Conservation (phyloP, 2,113 vertebrate genomes). For the Tachysurus fulvidraco region DNA sequence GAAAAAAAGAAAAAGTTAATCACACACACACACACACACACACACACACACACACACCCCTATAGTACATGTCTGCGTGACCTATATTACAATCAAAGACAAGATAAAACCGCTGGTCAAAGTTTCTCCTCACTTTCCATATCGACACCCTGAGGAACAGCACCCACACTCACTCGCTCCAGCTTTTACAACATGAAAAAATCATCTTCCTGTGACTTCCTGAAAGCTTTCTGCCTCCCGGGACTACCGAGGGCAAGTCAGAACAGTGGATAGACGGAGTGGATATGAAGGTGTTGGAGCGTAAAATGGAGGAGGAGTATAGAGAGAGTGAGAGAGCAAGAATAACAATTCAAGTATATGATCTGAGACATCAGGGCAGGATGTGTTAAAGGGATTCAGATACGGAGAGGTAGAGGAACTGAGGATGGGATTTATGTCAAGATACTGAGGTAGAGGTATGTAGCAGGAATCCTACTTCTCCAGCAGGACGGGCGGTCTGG, state of each 20-base stretch:
- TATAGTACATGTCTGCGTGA: not conserved
- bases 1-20: too few species aligned
- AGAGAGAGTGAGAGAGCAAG: not conserved
- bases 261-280: constrained; percentile 34
- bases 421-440: not conserved
- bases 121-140: constrained; percentile 30
- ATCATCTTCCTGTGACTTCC: constrained; percentile 60
- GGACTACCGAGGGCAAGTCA: constrained; percentile 57
- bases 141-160: constrained; percentile 48
- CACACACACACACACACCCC: not conserved
- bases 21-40: not conserved
- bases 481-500: constrained; percentile 88
- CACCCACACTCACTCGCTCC: constrained; percentile 45
- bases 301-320: not conserved
- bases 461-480: constrained; percentile 86
- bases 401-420: too few species aligned
- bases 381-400: not conserved
- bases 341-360: not conserved
- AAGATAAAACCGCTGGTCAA: not conserved
- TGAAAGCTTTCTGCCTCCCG: constrained; percentile 57
- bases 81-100: not conserved
- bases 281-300: constrained; percentile 31
- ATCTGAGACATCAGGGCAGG: not conserved
- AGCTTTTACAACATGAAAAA: constrained; percentile 72
- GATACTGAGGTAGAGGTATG: not conserved